These are phyloP conservation scores for Diarsia brunnea DNA, from an alignment of 2,888 invertebrate species.

Conservation along the genomic window DNA sequence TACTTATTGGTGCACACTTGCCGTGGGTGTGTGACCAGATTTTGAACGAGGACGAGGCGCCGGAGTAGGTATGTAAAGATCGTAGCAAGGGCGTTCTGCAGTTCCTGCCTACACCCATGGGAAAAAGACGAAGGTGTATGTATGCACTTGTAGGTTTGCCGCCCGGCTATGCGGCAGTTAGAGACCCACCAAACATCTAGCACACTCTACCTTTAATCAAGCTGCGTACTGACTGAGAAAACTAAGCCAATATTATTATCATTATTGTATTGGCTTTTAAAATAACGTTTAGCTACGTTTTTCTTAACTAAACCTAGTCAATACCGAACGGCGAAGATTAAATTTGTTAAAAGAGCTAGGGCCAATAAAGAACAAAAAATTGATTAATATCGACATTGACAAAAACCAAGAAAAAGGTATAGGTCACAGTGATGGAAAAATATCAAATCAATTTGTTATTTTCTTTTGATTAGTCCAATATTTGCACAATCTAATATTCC, in stretches of 20 bases:
- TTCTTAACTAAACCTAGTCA: background rate
- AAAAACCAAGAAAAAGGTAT: background rate
- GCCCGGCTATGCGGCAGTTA: background rate
- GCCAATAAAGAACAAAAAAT: background rate
- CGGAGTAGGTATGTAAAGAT: background rate
- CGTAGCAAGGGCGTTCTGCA: background rate
- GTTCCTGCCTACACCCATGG: background rate
- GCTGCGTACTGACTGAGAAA: background rate
- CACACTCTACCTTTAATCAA: background rate
- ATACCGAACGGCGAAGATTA: background rate
- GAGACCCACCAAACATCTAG: background rate
- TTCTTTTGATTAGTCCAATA: slow-evolving; percentile 43
- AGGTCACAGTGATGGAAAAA: slow-evolving; percentile 1
- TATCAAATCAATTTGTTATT: slow-evolving; percentile 32
- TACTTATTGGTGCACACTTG: too few species aligned
- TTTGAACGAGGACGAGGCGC: background rate
- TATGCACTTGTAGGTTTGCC: background rate
- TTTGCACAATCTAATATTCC: slow-evolving; percentile 34
- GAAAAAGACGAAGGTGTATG: background rate
- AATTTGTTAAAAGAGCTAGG: background rate
- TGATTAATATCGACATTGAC: slow-evolving; percentile 1
- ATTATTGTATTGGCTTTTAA: background rate
- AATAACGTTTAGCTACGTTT: background rate
- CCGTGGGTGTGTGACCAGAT: background rate
- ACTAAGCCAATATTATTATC: too few species aligned